Conservation (phyloP, 2,113 vertebrate species). For the Sinosuthora webbiana region DNA sequence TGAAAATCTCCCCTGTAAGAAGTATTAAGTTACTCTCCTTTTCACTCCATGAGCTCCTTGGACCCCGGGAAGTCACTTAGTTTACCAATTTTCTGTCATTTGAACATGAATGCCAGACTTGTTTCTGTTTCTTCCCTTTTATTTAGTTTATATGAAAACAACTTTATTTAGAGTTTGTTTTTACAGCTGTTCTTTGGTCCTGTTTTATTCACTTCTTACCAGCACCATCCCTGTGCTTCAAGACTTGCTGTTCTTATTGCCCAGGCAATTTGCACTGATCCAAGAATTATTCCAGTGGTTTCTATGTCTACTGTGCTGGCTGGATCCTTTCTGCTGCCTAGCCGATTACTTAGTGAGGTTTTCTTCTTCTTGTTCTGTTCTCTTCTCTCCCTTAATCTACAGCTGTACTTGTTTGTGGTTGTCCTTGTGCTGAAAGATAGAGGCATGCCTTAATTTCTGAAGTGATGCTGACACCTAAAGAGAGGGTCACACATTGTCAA, state of each 20-base stretch:
- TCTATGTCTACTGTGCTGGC: neutral
- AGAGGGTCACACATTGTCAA: accelerated
- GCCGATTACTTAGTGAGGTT: neutral
- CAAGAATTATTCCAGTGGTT: neutral
- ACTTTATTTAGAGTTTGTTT: neutral
- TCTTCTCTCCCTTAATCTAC: neutral
- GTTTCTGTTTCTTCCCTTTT: neutral
- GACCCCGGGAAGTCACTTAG: neutral
- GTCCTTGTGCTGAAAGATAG: neutral
- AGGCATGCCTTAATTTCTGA: neutral
- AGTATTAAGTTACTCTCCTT: neutral
- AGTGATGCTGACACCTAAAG: neutral
- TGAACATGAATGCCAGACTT: neutral
- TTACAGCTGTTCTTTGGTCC: neutral
- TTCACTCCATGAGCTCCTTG: neutral
- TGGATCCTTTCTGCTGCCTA: neutral
- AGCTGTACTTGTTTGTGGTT: neutral
- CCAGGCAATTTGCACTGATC: neutral
- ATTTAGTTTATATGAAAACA: neutral
- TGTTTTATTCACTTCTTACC: neutral
- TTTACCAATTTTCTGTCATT: neutral
- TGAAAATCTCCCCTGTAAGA: neutral
- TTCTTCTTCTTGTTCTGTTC: neutral
- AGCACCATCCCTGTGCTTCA: neutral
- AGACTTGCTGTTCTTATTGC: neutral